Percentiles rank a stretch among this genome's conserved stretches.
These are phyloP conservation scores for Atherinomorus stipes DNA, from an alignment of 2,113 vertebrate species.

Conservation along the genomic window DNA sequence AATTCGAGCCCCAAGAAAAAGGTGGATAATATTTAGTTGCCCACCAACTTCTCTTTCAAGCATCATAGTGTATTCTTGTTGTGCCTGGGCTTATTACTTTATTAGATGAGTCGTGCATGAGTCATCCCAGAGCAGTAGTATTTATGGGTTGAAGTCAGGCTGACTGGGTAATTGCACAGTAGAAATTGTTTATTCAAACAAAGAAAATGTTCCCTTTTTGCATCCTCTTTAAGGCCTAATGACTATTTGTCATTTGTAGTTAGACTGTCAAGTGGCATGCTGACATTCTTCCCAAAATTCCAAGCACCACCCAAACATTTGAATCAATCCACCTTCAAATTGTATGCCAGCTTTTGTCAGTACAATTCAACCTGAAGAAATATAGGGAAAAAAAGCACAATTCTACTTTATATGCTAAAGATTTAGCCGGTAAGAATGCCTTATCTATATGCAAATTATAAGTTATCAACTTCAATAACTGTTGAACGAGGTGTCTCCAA, in stretches of 20 bases:
- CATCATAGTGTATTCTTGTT: slow-evolving; percentile 26
- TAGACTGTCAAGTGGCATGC: slow-evolving; percentile 57
- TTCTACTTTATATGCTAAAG: slow-evolving; percentile 83
- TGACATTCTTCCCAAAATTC: slow-evolving; percentile 53
- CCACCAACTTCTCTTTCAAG: slow-evolving; percentile 20
- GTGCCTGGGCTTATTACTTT: slow-evolving; percentile 29
- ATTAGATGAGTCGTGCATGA: slow-evolving; percentile 57
- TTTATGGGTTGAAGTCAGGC: slow-evolving; percentile 44
- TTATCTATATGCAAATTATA: slow-evolving; percentile 87
- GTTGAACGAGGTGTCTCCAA: slow-evolving; percentile 78
- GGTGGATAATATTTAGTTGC: background rate
- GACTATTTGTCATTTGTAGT: slow-evolving; percentile 72
- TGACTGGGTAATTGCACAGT: slow-evolving; percentile 54
- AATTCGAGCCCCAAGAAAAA: slow-evolving; percentile 7
- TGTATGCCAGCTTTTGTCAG: slow-evolving; percentile 63
- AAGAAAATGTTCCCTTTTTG: slow-evolving; percentile 41
- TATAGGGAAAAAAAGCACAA: slow-evolving; percentile 50
- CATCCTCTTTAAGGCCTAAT: slow-evolving; percentile 45
- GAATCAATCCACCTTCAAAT: slow-evolving; percentile 62
- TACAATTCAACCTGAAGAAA: slow-evolving; percentile 46
- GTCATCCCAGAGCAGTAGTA: slow-evolving; percentile 44
- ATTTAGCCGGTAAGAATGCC: slow-evolving; percentile 81
- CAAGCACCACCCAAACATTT: slow-evolving; percentile 43
- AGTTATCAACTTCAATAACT: slow-evolving; percentile 84
- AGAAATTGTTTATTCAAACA: slow-evolving; percentile 53